Conservation (phyloP, 2,113 vertebrate genomes). For the Platysternon megacephalum region DNA sequence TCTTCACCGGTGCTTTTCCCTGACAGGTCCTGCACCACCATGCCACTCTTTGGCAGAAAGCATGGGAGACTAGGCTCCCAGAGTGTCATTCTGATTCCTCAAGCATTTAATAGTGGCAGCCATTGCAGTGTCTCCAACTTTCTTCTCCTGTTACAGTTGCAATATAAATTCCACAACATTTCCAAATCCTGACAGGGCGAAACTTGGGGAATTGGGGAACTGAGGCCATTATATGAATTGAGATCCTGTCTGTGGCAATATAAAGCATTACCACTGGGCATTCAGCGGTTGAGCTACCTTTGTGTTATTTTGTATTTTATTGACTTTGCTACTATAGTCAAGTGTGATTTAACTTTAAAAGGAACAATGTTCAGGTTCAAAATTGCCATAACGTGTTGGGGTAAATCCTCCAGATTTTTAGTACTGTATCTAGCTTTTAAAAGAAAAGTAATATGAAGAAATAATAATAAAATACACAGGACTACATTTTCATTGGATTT, state of each 20-base stretch:
- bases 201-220: conserved; percentile 72
- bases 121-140: conserved; percentile 9
- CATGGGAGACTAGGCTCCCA: background rate
- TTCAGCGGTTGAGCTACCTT: conserved; percentile 38
- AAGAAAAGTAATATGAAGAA: background rate
- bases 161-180: conserved; percentile 65
- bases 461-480: background rate
- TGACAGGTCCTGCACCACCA: background rate
- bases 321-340: conserved; percentile 47
- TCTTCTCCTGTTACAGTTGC: background rate
- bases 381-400: conserved; percentile 44
- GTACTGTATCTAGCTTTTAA: conserved; percentile 26
- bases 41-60: background rate
- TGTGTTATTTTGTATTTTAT: conserved; percentile 38
- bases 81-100: background rate
- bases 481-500: background rate
- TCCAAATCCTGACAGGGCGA: conserved; percentile 73
- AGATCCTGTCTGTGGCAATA: conserved; percentile 58
- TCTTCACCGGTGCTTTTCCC: background rate
- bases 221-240: conserved; percentile 65
- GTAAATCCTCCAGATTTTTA: conserved; percentile 42
- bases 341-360: conserved; percentile 71
- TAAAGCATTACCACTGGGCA: conserved; percentile 51
- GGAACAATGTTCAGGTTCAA: conserved; percentile 39
- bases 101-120: conserved; percentile 40